Base-by-base conservation (phyloP, 2,888 invertebrate genomes). In the Candidula unifasciata region DNA sequence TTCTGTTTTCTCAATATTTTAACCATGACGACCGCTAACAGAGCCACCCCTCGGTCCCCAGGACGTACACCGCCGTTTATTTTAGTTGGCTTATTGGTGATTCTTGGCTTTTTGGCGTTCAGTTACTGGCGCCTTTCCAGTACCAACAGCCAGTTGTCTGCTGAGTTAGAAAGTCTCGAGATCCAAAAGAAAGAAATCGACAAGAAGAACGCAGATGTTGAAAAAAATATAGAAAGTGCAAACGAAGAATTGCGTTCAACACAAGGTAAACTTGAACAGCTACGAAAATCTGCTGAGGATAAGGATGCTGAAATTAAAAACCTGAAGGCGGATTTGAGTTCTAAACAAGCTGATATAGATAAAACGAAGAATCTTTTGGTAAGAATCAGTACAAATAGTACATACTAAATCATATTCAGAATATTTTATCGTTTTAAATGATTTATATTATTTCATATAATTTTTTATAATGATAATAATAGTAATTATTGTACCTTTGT, bases 51-150 rank as follows among this genome's bases (percentile, higher is more conserved):
- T 21, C 68, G 80, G 27, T 44, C 69, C 54, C 78, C 64, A 60
- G 69, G 80, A 54, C 80, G 80, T 52, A 80, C 80, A 68, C 80
- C 80, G 10, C 71, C 80, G 27, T 80, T 80, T 54, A 21, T 80
- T 57, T 52, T 80, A 54, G 30, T 80, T 52, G 71, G 52, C 3
- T 52, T 80, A 21, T 30, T 80, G 27, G 18, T 80, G 1, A 3
- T 80, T 52, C 57, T 80, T 52, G 68, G 69, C 30, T 69, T 71
- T 69, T 71, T 80, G 27, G 30, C 44, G 24, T 80, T 69, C 24
- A 69, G 37, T 35, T 80, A 80, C 30, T 80, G 80, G 80, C 69
- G 69, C 54, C 68, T 80, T 30, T 57, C 66, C 5, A 71, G 18
- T 57, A 27, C 35, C 3, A 71, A 81, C 35, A 52, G 30, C 21